Evolutionary conservation across 2,888 invertebrate genomes (phyloP).

Genomic region (Mythimna loreyi): DNA sequence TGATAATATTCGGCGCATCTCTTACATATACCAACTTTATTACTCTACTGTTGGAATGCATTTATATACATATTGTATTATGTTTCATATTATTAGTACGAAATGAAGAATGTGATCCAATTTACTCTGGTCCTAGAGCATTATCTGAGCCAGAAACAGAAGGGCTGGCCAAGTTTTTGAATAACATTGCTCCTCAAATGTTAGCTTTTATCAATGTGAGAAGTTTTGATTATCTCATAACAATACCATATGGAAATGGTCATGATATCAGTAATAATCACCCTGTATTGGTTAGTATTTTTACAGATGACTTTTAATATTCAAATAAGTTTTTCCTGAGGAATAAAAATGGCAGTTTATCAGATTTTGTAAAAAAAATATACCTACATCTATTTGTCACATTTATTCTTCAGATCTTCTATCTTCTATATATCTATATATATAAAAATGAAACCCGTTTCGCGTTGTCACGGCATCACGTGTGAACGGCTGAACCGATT

Average conservation of each 20-base stretch:
- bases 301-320: neutral
- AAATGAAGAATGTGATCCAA: slow-evolving; percentile 74
- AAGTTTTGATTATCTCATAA: slow-evolving; percentile 79
- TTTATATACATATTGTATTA: neutral
- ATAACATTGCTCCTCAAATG: slow-evolving; percentile 74
- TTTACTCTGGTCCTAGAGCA: slow-evolving; percentile 75
- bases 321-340: neutral
- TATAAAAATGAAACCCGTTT: too few species aligned
- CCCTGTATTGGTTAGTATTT: slow-evolving; percentile 77
- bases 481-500: too few species aligned
- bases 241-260: slow-evolving; percentile 77
- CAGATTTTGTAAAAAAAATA: too few species aligned
- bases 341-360: too few species aligned
- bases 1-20: too few species aligned
- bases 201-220: slow-evolving; percentile 81
- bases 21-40: too few species aligned
- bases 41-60: too few species aligned
- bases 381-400: too few species aligned
- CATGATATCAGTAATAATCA: slow-evolving; percentile 73
- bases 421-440: too few species aligned
- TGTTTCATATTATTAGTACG: slow-evolving; percentile 40
- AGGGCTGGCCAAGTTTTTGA: slow-evolving; percentile 74
- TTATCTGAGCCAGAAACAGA: slow-evolving; percentile 81
- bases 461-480: too few species aligned
- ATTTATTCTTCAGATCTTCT: too few species aligned